Evolutionary conservation across 2,113 vertebrate species (phyloP), one percentile per base, ranked within the genome.

Genomic region (Serinus canaria): DNA sequence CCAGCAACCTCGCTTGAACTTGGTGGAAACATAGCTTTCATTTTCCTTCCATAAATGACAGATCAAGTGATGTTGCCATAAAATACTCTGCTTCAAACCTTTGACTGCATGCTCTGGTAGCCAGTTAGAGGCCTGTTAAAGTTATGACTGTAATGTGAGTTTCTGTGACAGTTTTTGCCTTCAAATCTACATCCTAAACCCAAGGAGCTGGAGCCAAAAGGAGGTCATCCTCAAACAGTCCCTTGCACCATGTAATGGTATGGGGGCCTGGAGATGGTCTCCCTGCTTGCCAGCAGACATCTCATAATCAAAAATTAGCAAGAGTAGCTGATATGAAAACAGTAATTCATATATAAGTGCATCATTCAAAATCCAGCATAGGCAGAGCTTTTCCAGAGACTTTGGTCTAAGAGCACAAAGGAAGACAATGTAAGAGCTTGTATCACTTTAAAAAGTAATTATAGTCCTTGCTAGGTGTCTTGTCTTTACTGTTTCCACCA

Each of bases 1-100:
- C 83, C 92, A 84, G 77, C 95, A 97, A 72, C 55, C 68, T 76
- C 1, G 0, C 20, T 75, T 82, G 94, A 87, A 93, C 76, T 87
- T 52, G 55, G 55, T 95, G 88, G 92, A 97, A 97, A 96, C n/a
- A 72, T 20, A 87, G 67, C 63, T 95, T 90, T 68, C 60, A 83
- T 96, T 94, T 96, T 92, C 82, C 56, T 94, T 49, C 74, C 66
- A 66, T 77, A 84, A 94, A 72, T 41, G 41, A 82, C 52, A 46
- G 52, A 84, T 90, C 64, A 81, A 87, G 28, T 41, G 41, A 76
- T 27, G 41, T 49, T 94, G 60, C 83, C 25, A 56, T 81, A 92
- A 95, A 87, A 56, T 47, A 41, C 24, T 96, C 73, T 35, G 47
- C 19, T 82, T 70, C 83, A 93, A 85, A 80, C 70, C 66, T 81